Evolutionary conservation across 1,140 invertebrate species (phyloP), one percentile per base, ranked within the genome.

Genomic region (Ericerus pela): DNA sequence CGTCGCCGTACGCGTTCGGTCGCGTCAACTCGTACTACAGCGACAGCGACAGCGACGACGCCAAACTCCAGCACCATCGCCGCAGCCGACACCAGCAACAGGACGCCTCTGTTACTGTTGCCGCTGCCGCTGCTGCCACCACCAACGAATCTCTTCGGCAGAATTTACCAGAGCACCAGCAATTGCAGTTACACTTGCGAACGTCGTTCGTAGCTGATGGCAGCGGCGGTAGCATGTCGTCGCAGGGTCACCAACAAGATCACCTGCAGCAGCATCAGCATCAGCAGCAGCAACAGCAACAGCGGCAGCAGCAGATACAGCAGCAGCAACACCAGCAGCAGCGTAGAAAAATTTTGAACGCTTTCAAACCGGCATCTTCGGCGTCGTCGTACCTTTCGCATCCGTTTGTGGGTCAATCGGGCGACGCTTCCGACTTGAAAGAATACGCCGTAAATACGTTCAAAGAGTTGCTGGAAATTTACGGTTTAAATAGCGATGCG

Each of bases 371-470:
- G 4, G 26, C 27, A 18, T n/a, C n/a, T n/a, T 8, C n/a, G 30
- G 12, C 20, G 11, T 18, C 10, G 22, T 24, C 59, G 22, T 62
- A 62, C 28, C 57, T 62, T n/a, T 54, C 60, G 30, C 62, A 61
- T 30, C 61, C 60, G 14, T 62, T 61, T 58, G 60, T 60, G 41
- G 53, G 53, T 51, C 59, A 61, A 37, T 55, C 59, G 56, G 41
- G 62, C 11, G 69, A 70, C 51, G 67, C 67, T 5, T 64, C 64
- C 18, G 67, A 69, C 43, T 67, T 77, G 57, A 73, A 73, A 57
- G 75, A 77, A 60, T 78, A 76, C 68, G 75, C 76, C 6, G 72
- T 77, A 61, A 73, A 67, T 41, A 77, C 76, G 4, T 76, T 78
- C 73, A 76, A 76, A 58, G 76, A 78, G 64, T 66, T 79, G 22